These are phyloP conservation scores for Apamea crenata DNA, from an alignment of 2,888 invertebrate species.

Conservation along the genomic window DNA sequence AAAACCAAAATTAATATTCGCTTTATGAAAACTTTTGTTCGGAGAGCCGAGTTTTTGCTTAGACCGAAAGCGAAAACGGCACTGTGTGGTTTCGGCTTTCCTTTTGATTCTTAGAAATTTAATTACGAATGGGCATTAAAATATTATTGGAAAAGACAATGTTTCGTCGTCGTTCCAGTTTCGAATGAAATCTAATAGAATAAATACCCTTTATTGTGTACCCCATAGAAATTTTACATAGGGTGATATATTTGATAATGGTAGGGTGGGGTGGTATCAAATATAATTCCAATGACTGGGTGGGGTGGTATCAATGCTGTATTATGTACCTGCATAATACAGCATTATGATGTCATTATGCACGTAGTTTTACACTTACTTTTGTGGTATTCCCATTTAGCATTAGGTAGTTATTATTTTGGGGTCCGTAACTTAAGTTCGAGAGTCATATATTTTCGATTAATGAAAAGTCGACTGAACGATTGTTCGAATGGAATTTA, in stretches of 20 bases:
- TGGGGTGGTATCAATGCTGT: background rate
- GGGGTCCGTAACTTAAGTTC: too few relatives aligned
- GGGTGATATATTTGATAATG: too few relatives aligned
- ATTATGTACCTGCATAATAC: too few relatives aligned
- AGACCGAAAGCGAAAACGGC: conserved; percentile 10
- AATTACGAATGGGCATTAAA: background rate
- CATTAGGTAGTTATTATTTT: background rate
- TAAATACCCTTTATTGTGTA: background rate
- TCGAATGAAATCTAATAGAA: background rate
- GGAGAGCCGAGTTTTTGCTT: background rate
- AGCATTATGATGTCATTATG: background rate
- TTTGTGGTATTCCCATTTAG: background rate
- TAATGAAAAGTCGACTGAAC: too few relatives aligned
- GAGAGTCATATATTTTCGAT: too few relatives aligned
- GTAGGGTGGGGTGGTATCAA: too few relatives aligned
- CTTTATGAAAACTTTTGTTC: conserved; percentile 31
- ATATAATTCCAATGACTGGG: background rate
- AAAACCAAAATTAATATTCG: conserved; percentile 56
- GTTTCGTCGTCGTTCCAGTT: background rate
- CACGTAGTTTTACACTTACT: background rate
- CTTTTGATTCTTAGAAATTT: background rate
- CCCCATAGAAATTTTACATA: background rate
- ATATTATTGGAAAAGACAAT: background rate
- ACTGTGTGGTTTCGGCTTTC: conserved; percentile 6
- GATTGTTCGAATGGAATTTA: too few relatives aligned